Percentiles rank a stretch among this genome's conserved stretches.
These are phyloP conservation scores for Machimus rusticus DNA, from an alignment of 2,888 invertebrate genomes.

Conservation along the genomic window DNA sequence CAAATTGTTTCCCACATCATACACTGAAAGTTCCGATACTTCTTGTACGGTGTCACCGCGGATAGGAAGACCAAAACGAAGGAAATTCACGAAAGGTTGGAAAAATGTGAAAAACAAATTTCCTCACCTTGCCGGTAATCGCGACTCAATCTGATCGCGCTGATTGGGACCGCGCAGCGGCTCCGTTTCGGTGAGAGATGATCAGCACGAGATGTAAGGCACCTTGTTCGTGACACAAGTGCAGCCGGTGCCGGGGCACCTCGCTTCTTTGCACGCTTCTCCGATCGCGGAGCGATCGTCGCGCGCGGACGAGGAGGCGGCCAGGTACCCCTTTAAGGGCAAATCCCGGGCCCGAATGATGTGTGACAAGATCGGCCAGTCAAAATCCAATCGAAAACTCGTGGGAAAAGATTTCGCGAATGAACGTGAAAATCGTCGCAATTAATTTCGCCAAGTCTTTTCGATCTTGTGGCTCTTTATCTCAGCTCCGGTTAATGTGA, in stretches of 20 bases:
- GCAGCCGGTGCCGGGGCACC: slow-evolving; percentile 1
- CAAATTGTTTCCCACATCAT: slow-evolving; percentile 38
- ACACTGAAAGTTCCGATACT: not conserved
- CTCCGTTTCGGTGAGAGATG: slow-evolving; percentile 33
- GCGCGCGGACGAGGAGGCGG: not conserved
- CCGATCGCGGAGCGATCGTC: not conserved
- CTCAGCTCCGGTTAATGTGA: not conserved
- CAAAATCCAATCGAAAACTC: not conserved
- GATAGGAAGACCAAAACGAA: not conserved
- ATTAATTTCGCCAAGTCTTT: not conserved
- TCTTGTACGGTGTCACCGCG: not conserved
- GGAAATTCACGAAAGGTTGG: slow-evolving; percentile 22
- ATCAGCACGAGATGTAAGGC: slow-evolving; percentile 35
- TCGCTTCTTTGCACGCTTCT: slow-evolving; percentile 33
- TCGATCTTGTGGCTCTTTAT: not conserved
- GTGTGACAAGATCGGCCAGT: slow-evolving; percentile 23
- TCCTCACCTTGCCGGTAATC: slow-evolving; percentile 41
- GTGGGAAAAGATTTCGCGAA: not conserved
- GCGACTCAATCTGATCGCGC: slow-evolving; percentile 35
- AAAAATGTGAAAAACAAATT: slow-evolving; percentile 42
- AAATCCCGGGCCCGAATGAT: not conserved
- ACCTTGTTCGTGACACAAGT: slow-evolving; percentile 39
- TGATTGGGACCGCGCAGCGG: slow-evolving; percentile 4
- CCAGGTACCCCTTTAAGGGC: not conserved
- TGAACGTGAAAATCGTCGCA: not conserved